A percentile compares a stretch with the other conserved stretches of the same genome.
These are phyloP conservation scores for Prosopocoilus inquinatus DNA, from an alignment of 2,888 invertebrate genomes.

Conservation along the genomic window DNA sequence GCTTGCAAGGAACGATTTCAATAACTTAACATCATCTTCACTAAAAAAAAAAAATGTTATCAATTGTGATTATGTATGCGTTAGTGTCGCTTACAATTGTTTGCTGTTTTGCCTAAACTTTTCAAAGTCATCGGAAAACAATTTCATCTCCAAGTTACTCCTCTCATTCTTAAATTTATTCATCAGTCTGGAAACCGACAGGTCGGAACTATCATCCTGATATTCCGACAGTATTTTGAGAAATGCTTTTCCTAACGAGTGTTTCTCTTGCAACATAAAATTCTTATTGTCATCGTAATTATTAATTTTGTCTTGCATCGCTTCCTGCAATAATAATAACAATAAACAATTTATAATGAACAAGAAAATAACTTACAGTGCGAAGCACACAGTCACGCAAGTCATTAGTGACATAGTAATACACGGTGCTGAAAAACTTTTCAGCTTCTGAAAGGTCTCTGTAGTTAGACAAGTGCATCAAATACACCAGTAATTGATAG, in stretches of 20 bases:
- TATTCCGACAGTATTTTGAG: slow-evolving; percentile 2
- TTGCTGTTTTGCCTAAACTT: not conserved
- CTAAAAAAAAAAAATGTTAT: slow-evolving; percentile 2
- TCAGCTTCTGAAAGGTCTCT: slow-evolving; percentile 7
- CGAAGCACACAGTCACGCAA: slow-evolving; percentile 7
- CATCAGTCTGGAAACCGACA: not conserved
- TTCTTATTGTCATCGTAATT: slow-evolving; percentile 4
- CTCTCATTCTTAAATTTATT: not conserved
- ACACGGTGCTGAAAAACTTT: slow-evolving; percentile 4
- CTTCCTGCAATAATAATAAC: slow-evolving; percentile 10
- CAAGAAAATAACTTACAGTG: slow-evolving; percentile 10
- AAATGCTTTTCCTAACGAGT: slow-evolving; percentile 5
- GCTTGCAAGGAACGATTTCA: slow-evolving; percentile 8
- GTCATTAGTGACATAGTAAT: slow-evolving; percentile 10
- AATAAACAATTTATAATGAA: not conserved
- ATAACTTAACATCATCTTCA: slow-evolving; percentile 1
- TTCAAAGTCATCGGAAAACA: not conserved
- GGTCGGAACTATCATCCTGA: not conserved
- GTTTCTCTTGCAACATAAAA: slow-evolving; percentile 2
- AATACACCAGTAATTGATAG: slow-evolving; percentile 9
- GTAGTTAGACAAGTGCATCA: slow-evolving; percentile 8
- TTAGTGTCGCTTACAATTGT: not conserved
- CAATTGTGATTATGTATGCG: not conserved
- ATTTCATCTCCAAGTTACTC: not conserved
- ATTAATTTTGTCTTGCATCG: slow-evolving; percentile 9